phyloP scores from a whole-genome alignment of 2,797 vertebrate genomes.

The Sebastes kiyomatsui region DNA sequence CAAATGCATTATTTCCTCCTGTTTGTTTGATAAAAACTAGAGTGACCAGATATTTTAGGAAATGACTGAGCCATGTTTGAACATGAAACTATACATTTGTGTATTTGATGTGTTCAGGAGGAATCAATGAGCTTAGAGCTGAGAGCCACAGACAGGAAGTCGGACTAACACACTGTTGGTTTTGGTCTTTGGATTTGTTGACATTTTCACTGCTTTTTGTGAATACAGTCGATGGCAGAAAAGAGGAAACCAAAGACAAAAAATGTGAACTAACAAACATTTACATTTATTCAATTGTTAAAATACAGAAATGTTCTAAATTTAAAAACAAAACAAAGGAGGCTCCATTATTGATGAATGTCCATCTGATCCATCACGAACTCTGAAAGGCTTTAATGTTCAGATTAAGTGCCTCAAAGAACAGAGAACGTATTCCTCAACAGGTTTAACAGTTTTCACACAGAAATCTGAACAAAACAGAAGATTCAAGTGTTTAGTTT shows the following conservation, averaged over 20 bases:
- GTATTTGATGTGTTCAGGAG: too few relatives aligned
- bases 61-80: too few relatives aligned
- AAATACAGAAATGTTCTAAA: slow-evolving; percentile 25
- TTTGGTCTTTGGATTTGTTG: not conserved
- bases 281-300: slow-evolving; percentile 61
- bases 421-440: not conserved
- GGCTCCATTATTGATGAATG: not conserved
- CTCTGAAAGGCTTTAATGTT: not conserved
- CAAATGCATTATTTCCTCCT: not conserved
- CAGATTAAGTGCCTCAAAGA: not conserved
- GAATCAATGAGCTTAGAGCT: not conserved
- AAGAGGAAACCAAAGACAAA: not conserved
- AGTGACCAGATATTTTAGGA: too few relatives aligned
- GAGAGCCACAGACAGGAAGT: not conserved
- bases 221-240: not conserved
- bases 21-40: not conserved
- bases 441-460: not conserved
- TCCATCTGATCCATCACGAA: not conserved
- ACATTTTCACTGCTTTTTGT: not conserved
- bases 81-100: too few relatives aligned
- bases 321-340: not conserved
- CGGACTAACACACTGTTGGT: not conserved
- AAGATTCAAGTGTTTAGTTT: slow-evolving; percentile 41
- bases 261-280: slow-evolving; percentile 6
- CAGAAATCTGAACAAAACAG: not conserved